These are phyloP conservation scores for Drosophila maculinotata DNA, from an alignment of 2,888 invertebrate species.

Conservation along the genomic window DNA sequence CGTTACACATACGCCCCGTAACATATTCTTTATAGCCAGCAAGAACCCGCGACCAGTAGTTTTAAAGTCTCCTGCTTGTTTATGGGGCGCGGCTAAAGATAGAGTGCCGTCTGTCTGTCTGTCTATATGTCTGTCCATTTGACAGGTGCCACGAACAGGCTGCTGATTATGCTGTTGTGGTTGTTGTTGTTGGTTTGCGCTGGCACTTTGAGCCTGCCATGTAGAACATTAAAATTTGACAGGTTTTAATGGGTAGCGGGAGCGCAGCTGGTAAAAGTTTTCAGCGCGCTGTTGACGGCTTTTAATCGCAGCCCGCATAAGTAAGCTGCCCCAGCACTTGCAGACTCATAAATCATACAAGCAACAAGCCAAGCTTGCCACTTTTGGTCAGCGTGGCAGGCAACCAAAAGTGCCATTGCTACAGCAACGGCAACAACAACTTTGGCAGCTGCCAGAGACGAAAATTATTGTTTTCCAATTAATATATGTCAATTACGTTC, in stretches of 20 bases:
- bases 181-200: slow-evolving; percentile 24
- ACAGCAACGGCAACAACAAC: slow-evolving; percentile 10
- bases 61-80: slow-evolving; percentile 66
- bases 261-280: slow-evolving; percentile 55
- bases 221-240: slow-evolving; percentile 80
- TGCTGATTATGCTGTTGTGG: slow-evolving; percentile 46
- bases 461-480: slow-evolving; percentile 80
- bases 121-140: slow-evolving; percentile 12
- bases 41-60: slow-evolving; percentile 59
- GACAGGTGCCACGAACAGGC: slow-evolving; percentile 67
- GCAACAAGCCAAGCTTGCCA: slow-evolving; percentile 16
- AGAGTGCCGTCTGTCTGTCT: slow-evolving; percentile 40
- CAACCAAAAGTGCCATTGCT: slow-evolving; percentile 25
- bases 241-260: slow-evolving; percentile 67
- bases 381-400: slow-evolving; percentile 24
- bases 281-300: slow-evolving; percentile 65
- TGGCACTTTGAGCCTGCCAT: slow-evolving; percentile 73
- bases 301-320: slow-evolving; percentile 71
- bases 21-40: neutral
- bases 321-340: slow-evolving; percentile 38
- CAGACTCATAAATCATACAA: slow-evolving; percentile 52
- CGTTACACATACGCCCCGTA: slow-evolving; percentile 75
- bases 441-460: slow-evolving; percentile 55
- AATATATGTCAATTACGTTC: slow-evolving; percentile 78
- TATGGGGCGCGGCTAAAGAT: slow-evolving; percentile 50